These are phyloP conservation scores for Notothenia coriiceps DNA, from an alignment of 2,113 vertebrate species.

Conservation along the genomic window DNA sequence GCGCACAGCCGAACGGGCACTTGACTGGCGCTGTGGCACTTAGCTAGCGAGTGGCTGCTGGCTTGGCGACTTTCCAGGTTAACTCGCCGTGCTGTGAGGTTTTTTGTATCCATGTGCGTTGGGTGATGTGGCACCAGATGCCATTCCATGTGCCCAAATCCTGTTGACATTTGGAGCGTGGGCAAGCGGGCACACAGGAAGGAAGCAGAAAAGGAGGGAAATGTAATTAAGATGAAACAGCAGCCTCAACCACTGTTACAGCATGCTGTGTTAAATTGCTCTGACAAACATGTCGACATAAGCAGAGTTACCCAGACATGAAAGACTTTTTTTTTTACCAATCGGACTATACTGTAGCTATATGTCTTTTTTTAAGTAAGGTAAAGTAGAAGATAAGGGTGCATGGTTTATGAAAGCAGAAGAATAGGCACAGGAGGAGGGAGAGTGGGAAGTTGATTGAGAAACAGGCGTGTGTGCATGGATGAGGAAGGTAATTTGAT, in stretches of 20 bases:
- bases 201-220: conserved; percentile 89
- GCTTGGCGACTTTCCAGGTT: conserved; percentile 77
- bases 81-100: conserved; percentile 85
- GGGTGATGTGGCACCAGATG: conserved; percentile 94
- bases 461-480: conserved; percentile 66
- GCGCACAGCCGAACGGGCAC: conserved; percentile 81
- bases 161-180: conserved; percentile 96
- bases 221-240: conserved; percentile 96
- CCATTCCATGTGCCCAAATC: conserved; percentile 97
- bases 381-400: conserved; percentile 26
- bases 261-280: conserved; percentile 70
- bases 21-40: conserved; percentile 82
- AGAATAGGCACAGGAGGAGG: conserved; percentile 8
- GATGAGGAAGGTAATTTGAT: conserved; percentile 75
- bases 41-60: conserved; percentile 78
- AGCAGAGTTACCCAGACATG: conserved; percentile 9
- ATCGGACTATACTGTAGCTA: not conserved
- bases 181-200: conserved; percentile 85
- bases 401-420: conserved; percentile 30
- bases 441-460: conserved; percentile 59
- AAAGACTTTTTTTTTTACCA: conserved; percentile 14
- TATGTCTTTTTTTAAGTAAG: conserved; percentile 17
- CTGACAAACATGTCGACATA: conserved; percentile 54
- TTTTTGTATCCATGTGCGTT: conserved; percentile 89
- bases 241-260: conserved; percentile 89